Percentiles rank a stretch among this genome's conserved stretches.
Conservation (phyloP, 2,797 vertebrate genomes). For the Gallinago stenura region DNA sequence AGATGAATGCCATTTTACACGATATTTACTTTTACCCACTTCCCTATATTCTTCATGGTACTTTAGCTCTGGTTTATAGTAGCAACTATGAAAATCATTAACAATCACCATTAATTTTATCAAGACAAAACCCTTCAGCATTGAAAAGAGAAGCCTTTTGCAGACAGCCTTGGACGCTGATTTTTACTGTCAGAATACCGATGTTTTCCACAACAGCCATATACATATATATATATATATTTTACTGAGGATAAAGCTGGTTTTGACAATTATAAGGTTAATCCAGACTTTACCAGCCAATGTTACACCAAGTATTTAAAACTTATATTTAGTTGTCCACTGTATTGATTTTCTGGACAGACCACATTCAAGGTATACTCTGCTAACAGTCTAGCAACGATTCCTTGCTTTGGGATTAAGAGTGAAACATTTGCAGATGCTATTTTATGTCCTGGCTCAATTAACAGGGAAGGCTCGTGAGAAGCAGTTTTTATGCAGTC, state of each 20-base stretch:
- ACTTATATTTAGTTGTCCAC: not conserved
- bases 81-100: not conserved
- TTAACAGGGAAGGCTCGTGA: not conserved
- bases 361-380: not conserved
- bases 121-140: not conserved
- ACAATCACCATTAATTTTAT: not conserved
- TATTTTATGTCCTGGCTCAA: constrained; percentile 19
- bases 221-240: too few relatives aligned
- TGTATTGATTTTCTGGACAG: not conserved
- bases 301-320: not conserved
- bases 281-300: not conserved
- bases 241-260: not conserved
- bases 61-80: not conserved
- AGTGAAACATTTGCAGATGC: constrained; percentile 34
- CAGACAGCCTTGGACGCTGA: not conserved
- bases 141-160: not conserved
- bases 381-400: not conserved
- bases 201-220: not conserved
- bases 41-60: not conserved
- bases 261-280: not conserved
- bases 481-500: not conserved
- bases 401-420: constrained; percentile 29
- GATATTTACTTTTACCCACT: not conserved
- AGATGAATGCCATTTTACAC: not conserved
- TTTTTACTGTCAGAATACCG: not conserved